A percentile compares a stretch with the other conserved stretches of the same genome.
These are phyloP conservation scores for Antennarius maculatus DNA, from an alignment of 2,797 vertebrate species.

Conservation along the genomic window DNA sequence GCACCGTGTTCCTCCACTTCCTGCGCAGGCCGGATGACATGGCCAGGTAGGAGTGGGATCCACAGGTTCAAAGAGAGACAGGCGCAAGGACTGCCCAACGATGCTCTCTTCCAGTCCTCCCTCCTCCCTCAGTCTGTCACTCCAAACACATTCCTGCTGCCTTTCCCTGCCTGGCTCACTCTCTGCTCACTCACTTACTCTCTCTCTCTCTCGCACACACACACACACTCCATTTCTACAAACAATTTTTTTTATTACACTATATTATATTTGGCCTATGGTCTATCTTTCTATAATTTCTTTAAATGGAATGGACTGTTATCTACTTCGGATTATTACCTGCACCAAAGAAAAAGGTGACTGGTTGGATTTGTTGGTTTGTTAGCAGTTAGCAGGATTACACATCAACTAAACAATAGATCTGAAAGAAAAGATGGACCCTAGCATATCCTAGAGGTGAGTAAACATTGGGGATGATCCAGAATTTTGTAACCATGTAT, in stretches of 20 bases:
- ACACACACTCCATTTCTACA: not conserved
- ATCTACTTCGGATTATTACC: not conserved
- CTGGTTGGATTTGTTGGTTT: too few relatives aligned
- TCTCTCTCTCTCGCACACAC: not conserved
- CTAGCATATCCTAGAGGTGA: too few relatives aligned
- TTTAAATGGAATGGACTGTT: not conserved
- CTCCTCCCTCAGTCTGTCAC: conserved; percentile 32
- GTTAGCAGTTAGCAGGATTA: too few relatives aligned
- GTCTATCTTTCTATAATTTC: too few relatives aligned
- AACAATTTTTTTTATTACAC: too few relatives aligned
- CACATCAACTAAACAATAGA: too few relatives aligned
- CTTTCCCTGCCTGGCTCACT: conserved; percentile 13
- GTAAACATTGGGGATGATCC: too few relatives aligned
- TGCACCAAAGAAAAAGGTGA: too few relatives aligned
- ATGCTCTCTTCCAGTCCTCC: conserved; percentile 16
- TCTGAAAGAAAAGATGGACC: too few relatives aligned
- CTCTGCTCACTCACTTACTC: conserved; percentile 15
- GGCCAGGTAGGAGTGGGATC: conserved; percentile 25
- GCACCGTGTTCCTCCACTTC: conserved; percentile 40
- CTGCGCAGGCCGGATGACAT: conserved; percentile 49
- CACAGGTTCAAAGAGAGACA: conserved; percentile 17
- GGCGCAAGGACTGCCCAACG: conserved; percentile 5
- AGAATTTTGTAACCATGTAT: too few relatives aligned
- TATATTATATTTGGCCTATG: too few relatives aligned
- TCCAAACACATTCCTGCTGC: conserved; percentile 25